Conservation (phyloP, 2,888 invertebrate species). For the Mactromeris polynyma region DNA sequence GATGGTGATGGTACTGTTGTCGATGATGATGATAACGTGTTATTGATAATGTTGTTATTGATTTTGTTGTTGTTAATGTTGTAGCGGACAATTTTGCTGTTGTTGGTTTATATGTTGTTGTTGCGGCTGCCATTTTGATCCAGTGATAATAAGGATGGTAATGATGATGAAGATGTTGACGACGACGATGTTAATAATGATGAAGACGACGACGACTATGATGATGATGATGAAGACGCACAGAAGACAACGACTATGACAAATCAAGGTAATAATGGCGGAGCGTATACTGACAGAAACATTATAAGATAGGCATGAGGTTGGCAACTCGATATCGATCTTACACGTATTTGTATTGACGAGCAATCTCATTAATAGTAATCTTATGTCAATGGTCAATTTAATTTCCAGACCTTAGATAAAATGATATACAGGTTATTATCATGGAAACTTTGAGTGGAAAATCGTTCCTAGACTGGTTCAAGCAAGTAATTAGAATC, state of each 20-base stretch:
- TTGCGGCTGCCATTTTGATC: too few species aligned
- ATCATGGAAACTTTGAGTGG: neutral
- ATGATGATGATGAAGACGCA: neutral
- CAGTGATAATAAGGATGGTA: neutral
- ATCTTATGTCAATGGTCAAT: constrained; percentile 10
- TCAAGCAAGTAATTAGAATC: neutral
- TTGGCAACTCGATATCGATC: neutral
- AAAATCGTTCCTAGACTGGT: neutral
- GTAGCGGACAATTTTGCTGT: too few species aligned
- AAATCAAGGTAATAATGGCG: neutral
- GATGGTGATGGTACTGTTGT: too few species aligned
- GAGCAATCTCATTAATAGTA: neutral
- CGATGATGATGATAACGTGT: too few species aligned
- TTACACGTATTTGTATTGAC: neutral
- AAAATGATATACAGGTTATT: neutral
- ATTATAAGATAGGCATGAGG: neutral
- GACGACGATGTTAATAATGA: neutral
- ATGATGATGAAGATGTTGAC: neutral
- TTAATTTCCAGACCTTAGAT: neutral
- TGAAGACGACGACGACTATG: neutral
- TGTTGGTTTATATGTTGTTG: too few species aligned
- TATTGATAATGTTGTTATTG: too few species aligned
- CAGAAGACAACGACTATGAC: neutral
- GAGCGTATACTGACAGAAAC: neutral
- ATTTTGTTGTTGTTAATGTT: too few species aligned